Evolutionary conservation across 2,797 vertebrate genomes (phyloP).

Genomic region (Pipistrellus pipistrellus): DNA sequence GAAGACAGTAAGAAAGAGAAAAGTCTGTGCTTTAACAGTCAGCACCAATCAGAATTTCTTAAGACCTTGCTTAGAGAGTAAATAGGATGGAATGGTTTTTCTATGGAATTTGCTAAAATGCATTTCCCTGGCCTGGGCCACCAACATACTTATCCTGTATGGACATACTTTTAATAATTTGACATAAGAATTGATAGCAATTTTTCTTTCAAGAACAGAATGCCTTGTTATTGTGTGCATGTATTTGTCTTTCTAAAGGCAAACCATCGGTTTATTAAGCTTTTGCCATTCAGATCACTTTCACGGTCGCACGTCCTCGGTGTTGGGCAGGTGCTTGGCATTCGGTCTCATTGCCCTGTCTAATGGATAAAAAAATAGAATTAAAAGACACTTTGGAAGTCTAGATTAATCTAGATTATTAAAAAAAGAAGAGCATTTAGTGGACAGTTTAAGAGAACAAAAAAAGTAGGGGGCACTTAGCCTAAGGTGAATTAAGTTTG

Average conservation of each 20-base stretch:
- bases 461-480: not conserved
- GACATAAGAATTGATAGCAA: not conserved
- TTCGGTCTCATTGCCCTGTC: not conserved
- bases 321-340: not conserved
- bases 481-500: not conserved
- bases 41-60: not conserved
- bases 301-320: not conserved
- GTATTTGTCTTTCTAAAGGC: not conserved
- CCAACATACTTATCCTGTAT: not conserved
- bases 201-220: not conserved
- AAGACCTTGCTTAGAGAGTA: not conserved
- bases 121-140: not conserved
- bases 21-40: not conserved
- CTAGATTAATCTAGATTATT: not conserved
- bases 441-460: not conserved
- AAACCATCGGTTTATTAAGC: not conserved
- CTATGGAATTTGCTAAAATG: not conserved
- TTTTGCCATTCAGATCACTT: slow-evolving; percentile 32
- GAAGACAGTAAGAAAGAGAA: slow-evolving; percentile 8
- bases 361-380: not conserved
- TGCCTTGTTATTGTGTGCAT: not conserved
- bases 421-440: not conserved
- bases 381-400: not conserved
- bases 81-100: not conserved
- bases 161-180: slow-evolving; percentile 3